phyloP scores from a whole-genome alignment of 2,888 invertebrate species.

The Lathronympha strigana region DNA sequence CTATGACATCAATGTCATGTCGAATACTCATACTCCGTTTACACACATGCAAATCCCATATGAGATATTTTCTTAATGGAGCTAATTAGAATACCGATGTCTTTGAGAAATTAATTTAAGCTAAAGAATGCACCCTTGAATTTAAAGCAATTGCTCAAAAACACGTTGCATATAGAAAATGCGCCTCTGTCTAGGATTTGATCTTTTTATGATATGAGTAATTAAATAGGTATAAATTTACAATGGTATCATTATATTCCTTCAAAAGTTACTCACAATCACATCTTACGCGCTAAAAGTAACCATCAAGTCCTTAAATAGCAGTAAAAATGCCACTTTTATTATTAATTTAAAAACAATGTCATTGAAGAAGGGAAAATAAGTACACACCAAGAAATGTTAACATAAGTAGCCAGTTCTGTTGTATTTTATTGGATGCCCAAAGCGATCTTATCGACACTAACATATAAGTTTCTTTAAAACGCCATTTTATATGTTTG shows the following conservation, averaged over 20 bases:
- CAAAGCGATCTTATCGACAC: conserved; percentile 28
- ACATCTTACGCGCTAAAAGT: background rate
- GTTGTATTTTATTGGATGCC: conserved; percentile 26
- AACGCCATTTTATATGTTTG: conserved; percentile 15
- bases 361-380: conserved; percentile 16
- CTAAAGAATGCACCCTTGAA: too few relatives aligned
- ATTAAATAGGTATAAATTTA: background rate
- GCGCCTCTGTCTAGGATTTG: background rate
- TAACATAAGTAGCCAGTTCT: conserved; percentile 31
- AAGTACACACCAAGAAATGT: conserved; percentile 10
- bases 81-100: too few relatives aligned
- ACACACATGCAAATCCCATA: too few relatives aligned
- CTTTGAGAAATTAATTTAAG: too few relatives aligned
- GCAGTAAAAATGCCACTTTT: conserved; percentile 24
- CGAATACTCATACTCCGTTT: too few relatives aligned
- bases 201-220: background rate
- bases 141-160: too few relatives aligned
- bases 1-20: too few relatives aligned
- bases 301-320: conserved; percentile 15
- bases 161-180: too few relatives aligned
- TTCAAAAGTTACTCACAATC: background rate
- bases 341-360: conserved; percentile 13
- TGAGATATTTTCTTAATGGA: too few relatives aligned
- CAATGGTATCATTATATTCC: background rate
- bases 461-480: conserved; percentile 32